A percentile compares a stretch with the other conserved stretches of the same genome.
Conservation (phyloP, 2,888 invertebrate genomes). For the Quadroppia sp. region DNA sequence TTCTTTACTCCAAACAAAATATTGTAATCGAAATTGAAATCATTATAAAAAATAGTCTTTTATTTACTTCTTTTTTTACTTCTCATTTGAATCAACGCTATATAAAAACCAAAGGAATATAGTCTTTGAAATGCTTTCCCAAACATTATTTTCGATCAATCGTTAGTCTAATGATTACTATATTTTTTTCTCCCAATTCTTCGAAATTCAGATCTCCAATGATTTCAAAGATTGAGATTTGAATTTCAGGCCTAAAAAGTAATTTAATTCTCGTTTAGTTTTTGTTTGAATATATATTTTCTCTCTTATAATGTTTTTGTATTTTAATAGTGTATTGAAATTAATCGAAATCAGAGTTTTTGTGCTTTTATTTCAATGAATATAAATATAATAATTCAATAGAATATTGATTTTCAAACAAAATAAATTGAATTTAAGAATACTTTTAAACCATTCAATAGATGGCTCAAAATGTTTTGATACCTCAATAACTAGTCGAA, state of each 20-base stretch:
- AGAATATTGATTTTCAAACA: not conserved
- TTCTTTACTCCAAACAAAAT: not conserved
- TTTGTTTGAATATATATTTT: no score
- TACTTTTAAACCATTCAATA: slow-evolving; percentile 11
- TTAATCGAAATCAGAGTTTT: no score
- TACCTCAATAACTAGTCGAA: not conserved
- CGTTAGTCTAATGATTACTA: not conserved
- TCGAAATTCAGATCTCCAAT: no score
- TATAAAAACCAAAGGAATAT: not conserved
- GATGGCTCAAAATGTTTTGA: slow-evolving; percentile 32
- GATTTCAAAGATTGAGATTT: no score
- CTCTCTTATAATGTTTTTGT: no score
- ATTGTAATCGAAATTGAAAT: slow-evolving; percentile 22
- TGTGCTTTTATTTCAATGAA: not conserved
- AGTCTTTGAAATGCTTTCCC: not conserved
- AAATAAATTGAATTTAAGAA: not conserved
- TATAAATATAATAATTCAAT: not conserved
- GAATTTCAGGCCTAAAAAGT: no score
- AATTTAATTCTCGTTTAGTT: no score
- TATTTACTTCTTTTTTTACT: not conserved
- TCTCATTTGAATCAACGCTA: not conserved
- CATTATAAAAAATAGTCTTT: not conserved
- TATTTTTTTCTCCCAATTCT: not conserved
- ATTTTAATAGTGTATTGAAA: no score
- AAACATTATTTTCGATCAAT: not conserved